Evolutionary conservation across 1,140 invertebrate genomes (phyloP).

Genomic region (Stegodyphus dumicola): DNA sequence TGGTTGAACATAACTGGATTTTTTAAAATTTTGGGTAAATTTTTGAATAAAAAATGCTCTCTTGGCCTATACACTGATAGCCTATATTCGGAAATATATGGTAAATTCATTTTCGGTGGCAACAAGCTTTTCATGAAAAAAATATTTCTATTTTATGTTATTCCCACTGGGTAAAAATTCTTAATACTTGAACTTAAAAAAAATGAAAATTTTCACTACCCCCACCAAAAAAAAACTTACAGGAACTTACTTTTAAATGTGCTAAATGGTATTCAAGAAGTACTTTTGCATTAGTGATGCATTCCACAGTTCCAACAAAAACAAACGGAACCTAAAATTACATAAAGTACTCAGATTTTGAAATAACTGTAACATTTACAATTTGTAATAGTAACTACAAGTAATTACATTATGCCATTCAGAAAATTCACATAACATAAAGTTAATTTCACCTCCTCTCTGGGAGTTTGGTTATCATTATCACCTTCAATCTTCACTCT

Average conservation of each 20-base stretch:
- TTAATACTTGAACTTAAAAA: background rate
- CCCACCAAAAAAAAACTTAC: background rate
- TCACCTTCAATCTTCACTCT: constrained; percentile 97
- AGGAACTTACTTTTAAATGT: constrained; percentile 61
- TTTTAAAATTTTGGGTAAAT: too few species aligned
- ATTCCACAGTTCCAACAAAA: constrained; percentile 96
- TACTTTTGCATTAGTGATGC: constrained; percentile 90
- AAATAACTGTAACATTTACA: background rate
- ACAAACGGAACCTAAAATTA: constrained; percentile 83
- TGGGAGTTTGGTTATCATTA: constrained; percentile 90
- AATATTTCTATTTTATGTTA: too few species aligned
- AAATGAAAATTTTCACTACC: background rate
- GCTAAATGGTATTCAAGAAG: constrained; percentile 93
- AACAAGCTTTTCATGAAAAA: too few species aligned
- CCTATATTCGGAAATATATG: too few species aligned
- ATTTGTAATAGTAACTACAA: background rate
- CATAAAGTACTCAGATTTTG: background rate
- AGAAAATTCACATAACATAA: background rate
- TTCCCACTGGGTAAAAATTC: too few species aligned
- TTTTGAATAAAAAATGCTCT: too few species aligned
- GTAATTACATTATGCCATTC: background rate
- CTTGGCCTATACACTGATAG: too few species aligned
- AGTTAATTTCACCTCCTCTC: constrained; percentile 73
- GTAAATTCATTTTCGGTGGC: too few species aligned
- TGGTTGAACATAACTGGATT: too few species aligned